Conservation (phyloP, 2,113 vertebrate species). For the Bos indicus region DNA sequence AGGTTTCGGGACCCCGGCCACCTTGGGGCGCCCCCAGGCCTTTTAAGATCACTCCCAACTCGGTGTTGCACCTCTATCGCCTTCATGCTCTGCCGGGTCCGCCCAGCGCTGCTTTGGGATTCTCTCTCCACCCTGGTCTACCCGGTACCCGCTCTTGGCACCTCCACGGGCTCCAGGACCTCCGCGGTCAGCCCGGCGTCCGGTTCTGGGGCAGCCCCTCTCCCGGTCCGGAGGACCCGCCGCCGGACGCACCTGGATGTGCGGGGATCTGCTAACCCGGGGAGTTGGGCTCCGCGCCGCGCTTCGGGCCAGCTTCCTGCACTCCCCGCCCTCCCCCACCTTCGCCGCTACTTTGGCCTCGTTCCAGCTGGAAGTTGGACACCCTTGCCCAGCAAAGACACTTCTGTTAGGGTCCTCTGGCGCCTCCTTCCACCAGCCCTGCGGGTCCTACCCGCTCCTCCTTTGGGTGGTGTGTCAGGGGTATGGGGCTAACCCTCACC, state of each 20-base stretch:
- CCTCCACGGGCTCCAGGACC: not conserved
- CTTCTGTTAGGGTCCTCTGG: not conserved
- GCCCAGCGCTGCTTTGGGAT: not conserved
- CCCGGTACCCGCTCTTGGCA: not conserved
- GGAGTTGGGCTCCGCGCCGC: fast-evolving
- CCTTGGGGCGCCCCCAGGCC: not conserved
- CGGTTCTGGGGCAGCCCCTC: not conserved
- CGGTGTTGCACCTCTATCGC: not conserved
- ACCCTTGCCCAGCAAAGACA: not conserved
- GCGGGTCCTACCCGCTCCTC: fast-evolving
- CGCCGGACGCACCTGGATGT: not conserved
- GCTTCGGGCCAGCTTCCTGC: not conserved
- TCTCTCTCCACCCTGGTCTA: not conserved
- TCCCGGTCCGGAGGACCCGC: not conserved
- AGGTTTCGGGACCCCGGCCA: not conserved
- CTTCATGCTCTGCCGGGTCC: not conserved
- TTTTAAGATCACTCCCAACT: not conserved
- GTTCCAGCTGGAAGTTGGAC: not conserved
- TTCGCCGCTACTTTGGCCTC: not conserved
- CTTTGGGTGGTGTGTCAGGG: too few species aligned
- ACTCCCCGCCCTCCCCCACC: not conserved
- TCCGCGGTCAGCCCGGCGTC: not conserved
- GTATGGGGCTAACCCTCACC: not conserved
- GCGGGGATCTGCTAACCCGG: fast-evolving
- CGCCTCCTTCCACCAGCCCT: not conserved